These are phyloP conservation scores for Sciaenops ocellatus DNA, from an alignment of 2,797 vertebrate species.

Conservation along the genomic window DNA sequence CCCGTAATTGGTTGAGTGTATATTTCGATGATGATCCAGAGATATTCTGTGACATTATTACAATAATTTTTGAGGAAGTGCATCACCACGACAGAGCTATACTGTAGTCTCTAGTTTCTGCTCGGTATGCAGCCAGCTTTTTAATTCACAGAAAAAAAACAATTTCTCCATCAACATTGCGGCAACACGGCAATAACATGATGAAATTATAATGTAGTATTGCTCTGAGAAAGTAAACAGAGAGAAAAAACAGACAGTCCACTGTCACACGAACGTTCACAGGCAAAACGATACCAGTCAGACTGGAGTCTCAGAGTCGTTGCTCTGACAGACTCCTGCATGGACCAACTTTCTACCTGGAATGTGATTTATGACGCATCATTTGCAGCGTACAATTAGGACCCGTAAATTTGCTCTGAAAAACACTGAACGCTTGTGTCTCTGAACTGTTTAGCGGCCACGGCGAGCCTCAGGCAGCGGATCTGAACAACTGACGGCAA, in stretches of 20 bases:
- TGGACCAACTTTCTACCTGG: slow-evolving; percentile 42
- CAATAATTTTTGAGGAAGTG: background rate
- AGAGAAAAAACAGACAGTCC: slow-evolving; percentile 31
- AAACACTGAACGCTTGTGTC: slow-evolving; percentile 62
- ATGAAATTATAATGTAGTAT: slow-evolving; percentile 56
- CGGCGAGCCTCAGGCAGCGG: slow-evolving; percentile 47
- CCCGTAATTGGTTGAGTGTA: background rate
- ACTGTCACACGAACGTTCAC: slow-evolving; percentile 43
- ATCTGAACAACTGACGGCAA: slow-evolving; percentile 46
- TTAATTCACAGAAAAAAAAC: slow-evolving; percentile 27
- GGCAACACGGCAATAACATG: slow-evolving; percentile 55
- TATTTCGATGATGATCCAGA: background rate
- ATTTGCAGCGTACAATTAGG: slow-evolving; percentile 71
- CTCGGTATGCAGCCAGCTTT: slow-evolving; percentile 38
- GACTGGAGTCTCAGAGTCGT: slow-evolving; percentile 45
- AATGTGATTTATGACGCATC: slow-evolving; percentile 72
- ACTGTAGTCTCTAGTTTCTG: slow-evolving; percentile 17
- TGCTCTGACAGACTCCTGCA: slow-evolving; percentile 40
- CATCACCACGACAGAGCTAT: slow-evolving; percentile 8
- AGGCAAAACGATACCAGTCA: slow-evolving; percentile 58
- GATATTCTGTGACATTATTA: background rate
- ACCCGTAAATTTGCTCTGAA: slow-evolving; percentile 61
- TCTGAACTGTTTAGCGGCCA: slow-evolving; percentile 42
- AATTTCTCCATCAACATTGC: slow-evolving; percentile 57
- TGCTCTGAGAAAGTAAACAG: slow-evolving; percentile 60